A percentile compares a stretch with the other conserved stretches of the same genome.
phyloP scores from a whole-genome alignment of 2,888 invertebrate species.

The Julus scanicus region DNA sequence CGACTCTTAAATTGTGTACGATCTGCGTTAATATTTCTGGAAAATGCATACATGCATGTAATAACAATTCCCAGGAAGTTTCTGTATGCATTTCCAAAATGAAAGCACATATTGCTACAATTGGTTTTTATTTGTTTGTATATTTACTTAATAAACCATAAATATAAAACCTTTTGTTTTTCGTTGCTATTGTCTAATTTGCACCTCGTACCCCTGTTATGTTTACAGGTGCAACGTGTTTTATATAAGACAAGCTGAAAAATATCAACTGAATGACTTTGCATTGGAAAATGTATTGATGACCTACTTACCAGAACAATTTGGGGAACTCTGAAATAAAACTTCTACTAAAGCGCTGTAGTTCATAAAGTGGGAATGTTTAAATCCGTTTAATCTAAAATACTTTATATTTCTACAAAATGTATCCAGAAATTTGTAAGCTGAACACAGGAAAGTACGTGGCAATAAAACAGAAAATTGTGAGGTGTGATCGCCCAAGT shows the following conservation, averaged over 20 bases:
- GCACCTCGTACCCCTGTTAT: too few relatives aligned
- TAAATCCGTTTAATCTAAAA: neutral
- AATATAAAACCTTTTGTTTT: neutral
- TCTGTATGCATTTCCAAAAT: neutral
- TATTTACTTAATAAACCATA: constrained; percentile 4
- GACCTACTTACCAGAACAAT: neutral
- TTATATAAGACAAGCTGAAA: too few relatives aligned
- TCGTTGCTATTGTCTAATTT: too few relatives aligned
- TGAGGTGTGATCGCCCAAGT: too few relatives aligned
- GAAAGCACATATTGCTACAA: neutral
- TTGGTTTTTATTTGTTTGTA: constrained; percentile 8
- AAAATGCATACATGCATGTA: neutral
- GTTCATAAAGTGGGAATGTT: neutral
- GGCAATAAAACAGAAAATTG: too few relatives aligned
- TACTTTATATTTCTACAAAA: too few relatives aligned
- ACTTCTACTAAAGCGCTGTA: neutral
- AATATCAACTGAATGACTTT: too few relatives aligned
- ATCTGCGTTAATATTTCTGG: neutral
- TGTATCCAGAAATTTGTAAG: too few relatives aligned
- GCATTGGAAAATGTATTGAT: neutral
- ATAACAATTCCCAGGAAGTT: neutral
- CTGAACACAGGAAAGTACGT: too few relatives aligned
- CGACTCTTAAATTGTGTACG: neutral
- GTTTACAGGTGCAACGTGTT: too few relatives aligned
- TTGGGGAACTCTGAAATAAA: neutral